Evolutionary conservation across 2,888 invertebrate genomes (phyloP), one percentile per base, ranked within the genome.

Genomic region (Criorhina ranunculi): DNA sequence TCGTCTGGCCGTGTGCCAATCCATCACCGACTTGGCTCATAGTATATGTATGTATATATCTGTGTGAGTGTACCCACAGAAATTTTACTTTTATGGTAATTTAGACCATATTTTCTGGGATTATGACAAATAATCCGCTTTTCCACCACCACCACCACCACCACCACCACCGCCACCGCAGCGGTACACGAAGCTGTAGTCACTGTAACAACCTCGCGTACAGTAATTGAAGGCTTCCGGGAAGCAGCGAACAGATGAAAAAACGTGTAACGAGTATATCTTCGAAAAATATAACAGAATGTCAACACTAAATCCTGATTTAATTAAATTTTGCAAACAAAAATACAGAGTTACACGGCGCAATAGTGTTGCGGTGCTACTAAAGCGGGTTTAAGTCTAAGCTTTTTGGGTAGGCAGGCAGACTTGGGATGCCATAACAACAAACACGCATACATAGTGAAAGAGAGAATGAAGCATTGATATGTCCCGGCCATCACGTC

Each of bases 111-210:
- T 85, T 85, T 80, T 75, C 70, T 49, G 75, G 85, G 80, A 85
- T 85, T 85, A 85, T 85, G 85, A 70, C 75, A 76, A 80, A 80
- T 80, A 85, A 85, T 85, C 75, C 80, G 85, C 76, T 80, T 85
- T 85, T 51, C 66, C 64, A 66, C 44, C 60, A n/a, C n/a, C n/a
- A n/a, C n/a, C n/a, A n/a, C n/a, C n/a, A n/a, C n/a, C n/a, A n/a
- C n/a, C n/a, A n/a, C n/a, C n/a, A n/a, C n/a, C n/a, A n/a, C n/a
- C n/a, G n/a, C n/a, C n/a, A 35, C 19, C 53, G 35, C 67, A 44
- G 37, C 46, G 19, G n/a, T n/a, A n/a, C n/a, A n/a, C 49, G 37
- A 17, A 37, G 29, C 12, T 46, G 24, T 35, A 46, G 11, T 35
- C 44, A 35, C 24, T 29, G 46, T 44, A 7, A 35, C 40, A 42